phyloP scores from a whole-genome alignment of 2,888 invertebrate species.

The Heliconius cydno region DNA sequence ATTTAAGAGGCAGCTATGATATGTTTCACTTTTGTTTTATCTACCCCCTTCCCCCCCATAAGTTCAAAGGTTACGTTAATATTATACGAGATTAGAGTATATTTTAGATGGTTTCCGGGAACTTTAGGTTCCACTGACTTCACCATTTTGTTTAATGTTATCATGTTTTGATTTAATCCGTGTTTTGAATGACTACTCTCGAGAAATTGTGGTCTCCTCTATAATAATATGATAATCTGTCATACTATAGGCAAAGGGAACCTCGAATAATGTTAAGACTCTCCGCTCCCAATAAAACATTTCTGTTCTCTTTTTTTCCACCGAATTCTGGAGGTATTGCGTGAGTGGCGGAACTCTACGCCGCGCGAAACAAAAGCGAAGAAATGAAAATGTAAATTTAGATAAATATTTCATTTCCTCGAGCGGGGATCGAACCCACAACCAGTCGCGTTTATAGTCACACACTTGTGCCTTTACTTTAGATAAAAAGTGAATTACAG shows the following conservation, averaged over 20 bases:
- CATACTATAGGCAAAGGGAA: too few species aligned
- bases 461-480: neutral
- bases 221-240: neutral
- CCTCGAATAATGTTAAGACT: too few species aligned
- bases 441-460: too few species aligned
- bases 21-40: constrained; percentile 21
- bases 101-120: neutral
- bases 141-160: neutral
- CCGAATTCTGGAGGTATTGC: too few species aligned
- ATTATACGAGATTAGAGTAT: neutral
- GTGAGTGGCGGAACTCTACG: too few species aligned
- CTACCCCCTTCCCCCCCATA: neutral
- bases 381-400: too few species aligned
- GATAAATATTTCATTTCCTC: too few species aligned
- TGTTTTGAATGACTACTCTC: neutral
- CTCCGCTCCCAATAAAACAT: too few species aligned
- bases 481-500: neutral
- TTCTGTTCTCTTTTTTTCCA: too few species aligned
- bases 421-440: too few species aligned
- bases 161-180: neutral
- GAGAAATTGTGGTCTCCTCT: neutral
- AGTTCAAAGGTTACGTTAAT: neutral
- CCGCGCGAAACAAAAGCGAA: too few species aligned
- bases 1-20: constrained; percentile 29
- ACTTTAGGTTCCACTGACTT: neutral